Conservation (phyloP, 2,888 invertebrate species). For the Nomada fucata region DNA sequence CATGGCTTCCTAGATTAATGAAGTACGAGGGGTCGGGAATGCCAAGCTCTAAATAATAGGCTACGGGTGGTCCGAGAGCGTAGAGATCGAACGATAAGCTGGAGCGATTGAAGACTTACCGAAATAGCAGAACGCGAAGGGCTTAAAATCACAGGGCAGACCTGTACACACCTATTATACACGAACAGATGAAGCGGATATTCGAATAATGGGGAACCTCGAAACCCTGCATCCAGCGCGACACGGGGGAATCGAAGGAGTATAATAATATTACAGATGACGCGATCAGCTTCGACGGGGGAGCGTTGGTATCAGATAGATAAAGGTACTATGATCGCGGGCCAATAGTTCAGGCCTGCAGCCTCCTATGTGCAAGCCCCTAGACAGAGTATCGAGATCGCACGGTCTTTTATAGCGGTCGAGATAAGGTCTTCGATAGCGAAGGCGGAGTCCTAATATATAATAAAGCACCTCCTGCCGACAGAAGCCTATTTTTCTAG, state of each 20-base stretch:
- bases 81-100: neutral
- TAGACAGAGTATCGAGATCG: neutral
- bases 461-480: neutral
- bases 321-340: conserved; percentile 20
- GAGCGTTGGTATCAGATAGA: conserved; percentile 15
- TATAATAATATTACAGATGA: conserved; percentile 21
- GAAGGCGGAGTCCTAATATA: neutral
- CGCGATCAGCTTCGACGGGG: neutral
- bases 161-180: neutral
- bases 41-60: neutral
- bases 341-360: conserved; percentile 12
- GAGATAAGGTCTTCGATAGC: conserved; percentile 10
- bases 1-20: neutral
- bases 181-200: neutral
- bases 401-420: conserved; percentile 13
- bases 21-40: neutral
- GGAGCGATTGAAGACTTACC: neutral
- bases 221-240: neutral
- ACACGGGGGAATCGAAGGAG: neutral
- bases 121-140: neutral
- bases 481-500: too few species aligned
- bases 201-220: neutral
- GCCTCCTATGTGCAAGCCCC: conserved; percentile 25
- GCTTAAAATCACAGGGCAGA: conserved; percentile 2
- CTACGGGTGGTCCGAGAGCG: neutral